Percentiles rank a stretch among this genome's conserved stretches.
phyloP scores from a whole-genome alignment of 2,113 vertebrate species.

The Calcarius ornatus region DNA sequence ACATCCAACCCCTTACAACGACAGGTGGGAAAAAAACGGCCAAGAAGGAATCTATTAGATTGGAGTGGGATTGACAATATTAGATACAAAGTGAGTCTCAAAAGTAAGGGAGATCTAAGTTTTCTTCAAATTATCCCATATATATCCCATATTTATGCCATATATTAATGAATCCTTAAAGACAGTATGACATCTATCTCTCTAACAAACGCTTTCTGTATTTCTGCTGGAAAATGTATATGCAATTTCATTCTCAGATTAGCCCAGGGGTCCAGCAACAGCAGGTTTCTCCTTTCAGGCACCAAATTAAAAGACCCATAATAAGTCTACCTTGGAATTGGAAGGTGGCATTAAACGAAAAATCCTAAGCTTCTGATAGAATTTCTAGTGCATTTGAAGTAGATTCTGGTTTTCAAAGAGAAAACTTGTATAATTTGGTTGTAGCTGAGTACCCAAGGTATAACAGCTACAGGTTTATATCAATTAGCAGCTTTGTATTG shows the following conservation, averaged over 20 bases:
- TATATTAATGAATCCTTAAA: background rate
- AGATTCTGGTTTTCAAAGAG: background rate
- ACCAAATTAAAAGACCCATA: background rate
- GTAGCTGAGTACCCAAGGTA: background rate
- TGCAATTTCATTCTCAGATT: background rate
- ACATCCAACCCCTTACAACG: background rate
- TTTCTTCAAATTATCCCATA: background rate
- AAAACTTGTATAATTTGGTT: background rate
- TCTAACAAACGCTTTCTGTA: background rate
- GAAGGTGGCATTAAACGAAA: background rate
- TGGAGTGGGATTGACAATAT: rapidly evolving
- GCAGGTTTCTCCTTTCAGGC: background rate
- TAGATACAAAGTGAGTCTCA: background rate
- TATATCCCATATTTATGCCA: background rate
- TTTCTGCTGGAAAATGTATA: background rate
- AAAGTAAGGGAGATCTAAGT: background rate
- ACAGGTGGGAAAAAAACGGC: background rate
- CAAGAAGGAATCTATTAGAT: background rate
- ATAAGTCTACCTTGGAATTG: background rate
- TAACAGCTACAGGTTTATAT: background rate
- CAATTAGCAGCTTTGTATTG: background rate
- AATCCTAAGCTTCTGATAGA: background rate
- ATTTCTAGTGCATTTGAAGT: background rate
- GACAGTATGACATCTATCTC: background rate
- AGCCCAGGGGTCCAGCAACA: background rate